Conservation (phyloP, 1,140 invertebrate species). For the Popillia japonica region DNA sequence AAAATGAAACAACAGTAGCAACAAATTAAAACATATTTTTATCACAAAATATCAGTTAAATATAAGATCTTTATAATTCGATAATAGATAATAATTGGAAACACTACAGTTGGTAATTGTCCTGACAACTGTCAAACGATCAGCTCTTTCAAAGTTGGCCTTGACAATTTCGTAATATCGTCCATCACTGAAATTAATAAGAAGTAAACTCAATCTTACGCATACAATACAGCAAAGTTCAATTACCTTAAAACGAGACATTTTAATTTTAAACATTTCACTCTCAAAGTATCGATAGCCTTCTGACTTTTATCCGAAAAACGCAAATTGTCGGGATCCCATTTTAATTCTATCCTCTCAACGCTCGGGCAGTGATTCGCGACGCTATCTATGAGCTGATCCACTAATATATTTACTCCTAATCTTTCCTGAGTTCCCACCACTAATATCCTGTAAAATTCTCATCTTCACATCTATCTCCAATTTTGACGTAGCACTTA, state of each 20-base stretch:
- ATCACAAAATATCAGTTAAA: constrained; percentile 75
- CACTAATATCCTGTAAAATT: constrained; percentile 85
- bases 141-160: constrained; percentile 98
- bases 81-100: constrained; percentile 89
- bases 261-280: constrained; percentile 86
- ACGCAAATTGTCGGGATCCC: constrained; percentile 97
- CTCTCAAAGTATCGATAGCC: constrained; percentile 88
- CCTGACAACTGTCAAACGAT: constrained; percentile 93
- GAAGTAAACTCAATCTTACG: constrained; percentile 45
- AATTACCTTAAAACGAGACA: constrained; percentile 83
- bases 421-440: constrained; percentile 97
- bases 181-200: constrained; percentile 82
- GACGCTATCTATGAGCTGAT: constrained; percentile 97
- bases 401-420: constrained; percentile 95
- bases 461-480: too few relatives aligned
- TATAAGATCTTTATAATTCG: constrained; percentile 92
- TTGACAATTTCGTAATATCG: constrained; percentile 99
- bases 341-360: constrained; percentile 92
- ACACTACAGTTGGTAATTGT: constrained; percentile 93
- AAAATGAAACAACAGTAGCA: neutral
- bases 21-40: constrained; percentile 6
- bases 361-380: constrained; percentile 90
- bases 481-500: constrained; percentile 60
- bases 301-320: constrained; percentile 99
- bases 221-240: constrained; percentile 1